phyloP scores from a whole-genome alignment of 1,140 invertebrate genomes.

The Ceratina japonica region DNA sequence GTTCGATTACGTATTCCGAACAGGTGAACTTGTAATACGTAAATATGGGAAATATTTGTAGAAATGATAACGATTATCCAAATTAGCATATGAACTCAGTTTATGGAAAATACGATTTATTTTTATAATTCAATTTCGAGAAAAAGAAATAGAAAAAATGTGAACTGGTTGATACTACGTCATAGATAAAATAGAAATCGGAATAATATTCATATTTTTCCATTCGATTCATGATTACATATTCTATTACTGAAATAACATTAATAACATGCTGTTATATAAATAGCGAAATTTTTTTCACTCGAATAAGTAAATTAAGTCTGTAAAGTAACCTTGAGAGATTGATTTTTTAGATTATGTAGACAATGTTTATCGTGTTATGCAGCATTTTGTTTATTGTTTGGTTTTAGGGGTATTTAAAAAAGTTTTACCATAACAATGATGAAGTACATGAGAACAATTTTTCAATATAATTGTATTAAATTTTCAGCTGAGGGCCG shows the following conservation, averaged over 20 bases:
- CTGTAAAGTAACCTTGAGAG: neutral
- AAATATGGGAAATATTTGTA: neutral
- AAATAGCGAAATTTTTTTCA: slow-evolving; percentile 23
- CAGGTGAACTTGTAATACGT: neutral
- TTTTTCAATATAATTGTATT: neutral
- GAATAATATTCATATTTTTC: too few relatives aligned
- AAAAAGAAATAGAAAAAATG: neutral
- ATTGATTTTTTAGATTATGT: neutral
- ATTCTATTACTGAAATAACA: slow-evolving; percentile 4
- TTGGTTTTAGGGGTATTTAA: neutral
- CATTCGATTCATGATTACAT: neutral
- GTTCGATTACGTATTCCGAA: neutral
- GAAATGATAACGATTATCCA: too few relatives aligned
- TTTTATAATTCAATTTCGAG: neutral
- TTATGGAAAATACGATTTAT: neutral
- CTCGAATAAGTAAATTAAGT: slow-evolving; percentile 7
- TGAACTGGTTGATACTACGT: neutral
- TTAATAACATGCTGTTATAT: slow-evolving; percentile 16
- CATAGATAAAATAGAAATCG: neutral
- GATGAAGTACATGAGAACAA: neutral
- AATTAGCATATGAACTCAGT: neutral
- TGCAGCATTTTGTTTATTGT: too few relatives aligned
- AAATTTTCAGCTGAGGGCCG: slow-evolving; percentile 87
- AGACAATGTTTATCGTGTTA: neutral
- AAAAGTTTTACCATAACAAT: neutral